Base-by-base conservation (phyloP, 2,797 vertebrate species). In the Schizopygopsis malacanthus region DNA sequence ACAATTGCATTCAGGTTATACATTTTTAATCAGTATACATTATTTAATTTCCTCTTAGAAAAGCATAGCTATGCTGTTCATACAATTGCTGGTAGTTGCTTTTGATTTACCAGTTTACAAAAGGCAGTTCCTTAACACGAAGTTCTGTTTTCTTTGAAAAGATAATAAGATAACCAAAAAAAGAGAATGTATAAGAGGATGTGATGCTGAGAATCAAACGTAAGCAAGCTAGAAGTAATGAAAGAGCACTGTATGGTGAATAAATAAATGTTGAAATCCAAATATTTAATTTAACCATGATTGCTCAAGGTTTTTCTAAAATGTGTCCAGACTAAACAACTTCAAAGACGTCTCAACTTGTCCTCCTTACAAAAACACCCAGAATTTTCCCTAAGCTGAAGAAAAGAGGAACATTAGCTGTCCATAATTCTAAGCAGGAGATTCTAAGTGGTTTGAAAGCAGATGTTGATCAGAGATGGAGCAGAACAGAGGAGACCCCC, bases 301-400 rank as follows among this genome's bases (percentile, higher is more conserved):
- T 87, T 81, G 81, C 85, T 79, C 50, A 69, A 78, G 18, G 43
- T 50, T 79, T 81, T 87, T 82, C 54, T 9, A 59, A 83, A 87
- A 85, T 71, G 39, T 79, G 65, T 73, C 54, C 81, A 78, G 75
- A 88, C 84, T 87, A 81, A 61, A 82, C 85, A 87, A 61, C 61
- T 88, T 89, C 80, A 89, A 84, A 85, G 77, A 70, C 37, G 9
- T 79, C n/a, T 78, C 61, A 71, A 33, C 45, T 70, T n/a, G 37
- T 85, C 61, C 56, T 43, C 78, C 28, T 80, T 79, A 69, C 81
- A 72, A 37, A 50, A 86, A 81, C 12, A 84, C n/a, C 61, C 45
- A 43, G 37, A 78, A 72, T 87, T 75, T 80, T 56, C 79, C 81
- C 41, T 67, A 22, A 84, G 33, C 54, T 47, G 77, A 85, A 79